phyloP scores from a whole-genome alignment of 1,140 invertebrate species.

The Drosophila subpulchrella region DNA sequence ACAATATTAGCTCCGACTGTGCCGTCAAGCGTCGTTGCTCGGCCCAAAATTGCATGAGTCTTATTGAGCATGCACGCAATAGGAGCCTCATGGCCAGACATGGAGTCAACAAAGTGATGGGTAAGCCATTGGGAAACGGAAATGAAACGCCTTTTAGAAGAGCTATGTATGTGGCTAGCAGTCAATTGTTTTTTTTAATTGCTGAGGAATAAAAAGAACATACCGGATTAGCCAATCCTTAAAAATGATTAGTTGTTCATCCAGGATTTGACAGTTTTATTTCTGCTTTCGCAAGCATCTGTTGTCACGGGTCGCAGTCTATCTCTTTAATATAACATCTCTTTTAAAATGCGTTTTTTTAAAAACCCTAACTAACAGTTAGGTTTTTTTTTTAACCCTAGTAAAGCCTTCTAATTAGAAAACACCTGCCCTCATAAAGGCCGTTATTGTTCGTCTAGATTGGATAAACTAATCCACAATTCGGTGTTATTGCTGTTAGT shows the following conservation, averaged over 20 bases:
- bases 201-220: neutral
- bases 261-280: no score
- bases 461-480: conserved; percentile 24
- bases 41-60: conserved; percentile 81
- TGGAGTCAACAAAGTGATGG: conserved; percentile 76
- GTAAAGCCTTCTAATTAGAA: conserved; percentile 17
- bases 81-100: conserved; percentile 76
- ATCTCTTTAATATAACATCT: no score
- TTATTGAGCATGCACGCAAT: conserved; percentile 81
- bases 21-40: conserved; percentile 81
- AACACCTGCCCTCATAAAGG: conserved; percentile 13
- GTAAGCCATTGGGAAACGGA: conserved; percentile 65
- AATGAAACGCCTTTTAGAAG: conserved; percentile 43
- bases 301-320: no score
- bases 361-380: neutral
- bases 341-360: no score
- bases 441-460: conserved; percentile 7
- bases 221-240: no score
- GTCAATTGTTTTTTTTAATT: neutral
- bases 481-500: conserved; percentile 32
- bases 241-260: no score
- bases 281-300: no score
- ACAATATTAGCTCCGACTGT: conserved; percentile 75
- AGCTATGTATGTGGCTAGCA: no score
- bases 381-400: neutral